These are phyloP conservation scores for Siniperca obscura DNA, from an alignment of 2,797 vertebrate genomes.

Conservation along the genomic window DNA sequence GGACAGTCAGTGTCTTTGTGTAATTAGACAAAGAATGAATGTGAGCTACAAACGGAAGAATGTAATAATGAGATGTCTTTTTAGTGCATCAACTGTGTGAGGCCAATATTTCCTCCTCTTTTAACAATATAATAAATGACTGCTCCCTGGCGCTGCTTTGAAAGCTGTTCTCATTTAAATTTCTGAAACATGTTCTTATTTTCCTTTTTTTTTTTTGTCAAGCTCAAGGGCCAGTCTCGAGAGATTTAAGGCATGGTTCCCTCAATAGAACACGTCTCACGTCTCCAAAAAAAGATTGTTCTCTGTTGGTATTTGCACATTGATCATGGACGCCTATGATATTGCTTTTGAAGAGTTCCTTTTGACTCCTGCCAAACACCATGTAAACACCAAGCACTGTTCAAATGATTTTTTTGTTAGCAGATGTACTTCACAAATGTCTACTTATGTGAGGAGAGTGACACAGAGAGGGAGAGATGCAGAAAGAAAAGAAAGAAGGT, in stretches of 20 bases:
- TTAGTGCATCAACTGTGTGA: constrained; percentile 8
- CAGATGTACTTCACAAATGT: constrained; percentile 40
- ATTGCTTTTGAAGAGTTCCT: constrained; percentile 61
- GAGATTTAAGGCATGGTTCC: constrained; percentile 53
- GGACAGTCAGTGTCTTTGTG: constrained; percentile 23
- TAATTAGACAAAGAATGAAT: constrained; percentile 61
- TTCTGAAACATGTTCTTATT: constrained; percentile 33
- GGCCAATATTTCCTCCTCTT: constrained; percentile 21
- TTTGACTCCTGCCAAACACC: constrained; percentile 66
- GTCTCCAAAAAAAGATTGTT: constrained; percentile 27
- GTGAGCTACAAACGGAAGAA: constrained; percentile 5
- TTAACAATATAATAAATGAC: constrained; percentile 44
- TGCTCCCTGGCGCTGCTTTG: constrained; percentile 39
- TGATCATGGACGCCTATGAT: constrained; percentile 63
- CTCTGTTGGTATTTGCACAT: constrained; percentile 39
- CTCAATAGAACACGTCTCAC: constrained; percentile 33
- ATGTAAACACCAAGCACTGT: constrained; percentile 59
- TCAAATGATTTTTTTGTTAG: constrained; percentile 30
- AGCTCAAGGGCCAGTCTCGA: constrained; percentile 32
- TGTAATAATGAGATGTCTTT: constrained; percentile 17
- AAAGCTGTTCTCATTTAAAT: constrained; percentile 49
- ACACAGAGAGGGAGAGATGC: neutral
- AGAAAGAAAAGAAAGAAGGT: neutral
- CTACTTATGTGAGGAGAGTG: constrained; percentile 15
- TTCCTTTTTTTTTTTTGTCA: constrained; percentile 17